phyloP scores from a whole-genome alignment of 2,113 vertebrate genomes.

The Antigone vipio region DNA sequence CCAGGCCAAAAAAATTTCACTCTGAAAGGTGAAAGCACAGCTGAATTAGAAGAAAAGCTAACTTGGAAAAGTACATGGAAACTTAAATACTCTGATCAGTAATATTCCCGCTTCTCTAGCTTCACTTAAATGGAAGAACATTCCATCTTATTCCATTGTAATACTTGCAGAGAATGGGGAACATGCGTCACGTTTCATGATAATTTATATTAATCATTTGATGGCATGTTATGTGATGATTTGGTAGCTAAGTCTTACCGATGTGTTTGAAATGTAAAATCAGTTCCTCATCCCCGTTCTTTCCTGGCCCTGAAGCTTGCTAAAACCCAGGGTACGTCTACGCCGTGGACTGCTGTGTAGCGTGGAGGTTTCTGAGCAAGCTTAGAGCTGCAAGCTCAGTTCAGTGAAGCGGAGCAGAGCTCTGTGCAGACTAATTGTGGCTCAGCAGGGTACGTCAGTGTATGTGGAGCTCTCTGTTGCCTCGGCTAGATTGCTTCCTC shows the following conservation, averaged over 20 bases:
- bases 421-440: background rate
- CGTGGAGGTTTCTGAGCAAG: background rate
- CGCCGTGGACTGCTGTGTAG: background rate
- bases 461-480: conserved; percentile 2
- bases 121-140: background rate
- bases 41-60: background rate
- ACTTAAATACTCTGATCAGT: background rate
- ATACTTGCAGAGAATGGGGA: background rate
- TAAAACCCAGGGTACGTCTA: background rate
- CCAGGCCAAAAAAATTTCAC: background rate
- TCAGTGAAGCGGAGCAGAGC: background rate
- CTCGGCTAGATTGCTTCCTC: conserved; percentile 23
- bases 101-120: background rate
- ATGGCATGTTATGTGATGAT: background rate
- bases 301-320: background rate
- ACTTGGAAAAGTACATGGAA: background rate
- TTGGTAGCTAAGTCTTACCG: conserved; percentile 26
- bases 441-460: background rate
- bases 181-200: background rate
- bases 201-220: conserved; percentile 45
- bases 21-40: background rate
- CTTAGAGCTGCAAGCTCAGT: background rate
- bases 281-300: background rate
- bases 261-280: conserved; percentile 21
- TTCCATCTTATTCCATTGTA: background rate